Percentiles rank a stretch among this genome's conserved stretches.
These are phyloP conservation scores for Aricia agestis DNA, from an alignment of 1,140 invertebrate genomes.

Conservation along the genomic window DNA sequence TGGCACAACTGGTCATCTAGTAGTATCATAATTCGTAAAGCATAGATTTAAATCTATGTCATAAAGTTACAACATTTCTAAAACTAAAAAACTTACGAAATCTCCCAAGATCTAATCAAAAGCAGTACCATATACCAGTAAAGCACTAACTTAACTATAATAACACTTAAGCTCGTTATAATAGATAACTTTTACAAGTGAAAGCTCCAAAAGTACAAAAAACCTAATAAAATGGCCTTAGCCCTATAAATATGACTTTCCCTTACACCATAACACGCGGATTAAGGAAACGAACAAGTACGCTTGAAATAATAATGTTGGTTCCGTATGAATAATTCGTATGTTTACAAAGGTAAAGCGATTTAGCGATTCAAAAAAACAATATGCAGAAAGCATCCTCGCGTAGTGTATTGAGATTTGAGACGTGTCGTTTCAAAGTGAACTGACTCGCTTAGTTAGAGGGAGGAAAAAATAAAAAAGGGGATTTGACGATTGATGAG, in stretches of 20 bases:
- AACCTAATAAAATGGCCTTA: slow-evolving; percentile 7
- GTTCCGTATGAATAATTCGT: background rate
- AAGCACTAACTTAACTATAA: background rate
- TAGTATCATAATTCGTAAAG: no score
- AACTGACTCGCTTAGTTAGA: no score
- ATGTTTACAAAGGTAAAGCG: background rate
- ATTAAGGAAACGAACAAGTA: slow-evolving; percentile 27
- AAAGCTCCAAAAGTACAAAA: slow-evolving; percentile 6
- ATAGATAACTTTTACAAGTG: slow-evolving; percentile 3
- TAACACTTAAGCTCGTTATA: slow-evolving; percentile 6
- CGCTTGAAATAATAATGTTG: background rate
- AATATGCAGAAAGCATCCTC: no score
- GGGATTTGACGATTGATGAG: no score
- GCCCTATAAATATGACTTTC: slow-evolving; percentile 33
- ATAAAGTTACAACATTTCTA: no score
- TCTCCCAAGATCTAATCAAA: background rate
- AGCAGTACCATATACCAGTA: background rate
- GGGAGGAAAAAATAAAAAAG: no score
- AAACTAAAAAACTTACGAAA: background rate
- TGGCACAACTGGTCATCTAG: no score
- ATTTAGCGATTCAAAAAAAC: no score
- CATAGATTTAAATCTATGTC: no score
- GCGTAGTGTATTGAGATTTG: no score
- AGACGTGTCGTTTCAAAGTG: no score
- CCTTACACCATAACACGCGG: slow-evolving; percentile 30